Percentiles rank a stretch among this genome's conserved stretches.
These are phyloP conservation scores for Neuroterus valhalla DNA, from an alignment of 1,140 invertebrate species.

Conservation along the genomic window DNA sequence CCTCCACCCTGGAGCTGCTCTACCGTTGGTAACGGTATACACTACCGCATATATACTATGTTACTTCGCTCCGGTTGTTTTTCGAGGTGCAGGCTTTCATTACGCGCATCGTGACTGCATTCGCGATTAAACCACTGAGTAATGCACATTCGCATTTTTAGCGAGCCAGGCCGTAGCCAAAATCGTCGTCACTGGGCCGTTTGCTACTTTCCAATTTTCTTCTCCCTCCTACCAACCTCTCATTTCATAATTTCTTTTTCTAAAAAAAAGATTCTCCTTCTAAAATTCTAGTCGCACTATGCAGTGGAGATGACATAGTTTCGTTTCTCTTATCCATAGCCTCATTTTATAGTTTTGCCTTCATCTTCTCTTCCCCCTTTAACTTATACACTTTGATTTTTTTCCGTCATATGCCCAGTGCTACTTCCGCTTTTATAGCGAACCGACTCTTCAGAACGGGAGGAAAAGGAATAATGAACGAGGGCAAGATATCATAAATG, in stretches of 20 bases:
- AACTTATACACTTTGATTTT: not conserved
- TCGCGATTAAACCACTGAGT: constrained; percentile 71
- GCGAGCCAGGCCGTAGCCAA: constrained; percentile 45
- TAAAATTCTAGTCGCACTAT: no score
- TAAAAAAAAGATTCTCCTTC: not conserved
- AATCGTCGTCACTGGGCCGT: constrained; percentile 17
- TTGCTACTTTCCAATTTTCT: constrained; percentile 28
- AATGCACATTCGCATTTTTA: constrained; percentile 70
- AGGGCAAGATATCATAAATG: not conserved
- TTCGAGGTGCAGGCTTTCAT: constrained; percentile 67
- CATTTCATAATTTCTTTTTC: not conserved
- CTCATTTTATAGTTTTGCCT: not conserved
- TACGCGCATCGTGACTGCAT: constrained; percentile 60
- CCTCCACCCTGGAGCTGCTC: constrained; percentile 42
- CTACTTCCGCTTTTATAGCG: not conserved
- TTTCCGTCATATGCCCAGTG: not conserved
- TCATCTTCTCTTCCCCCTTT: not conserved
- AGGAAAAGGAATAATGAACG: not conserved
- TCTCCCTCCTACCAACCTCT: not conserved
- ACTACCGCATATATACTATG: constrained; percentile 40
- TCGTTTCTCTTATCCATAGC: not conserved
- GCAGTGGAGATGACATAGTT: not conserved
- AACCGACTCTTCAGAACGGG: constrained; percentile 26
- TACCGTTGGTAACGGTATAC: constrained; percentile 45
- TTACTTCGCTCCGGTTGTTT: constrained; percentile 61